Evolutionary conservation across 2,113 vertebrate genomes (phyloP), one percentile per base, ranked within the genome.

Genomic region (Callithrix jacchus): DNA sequence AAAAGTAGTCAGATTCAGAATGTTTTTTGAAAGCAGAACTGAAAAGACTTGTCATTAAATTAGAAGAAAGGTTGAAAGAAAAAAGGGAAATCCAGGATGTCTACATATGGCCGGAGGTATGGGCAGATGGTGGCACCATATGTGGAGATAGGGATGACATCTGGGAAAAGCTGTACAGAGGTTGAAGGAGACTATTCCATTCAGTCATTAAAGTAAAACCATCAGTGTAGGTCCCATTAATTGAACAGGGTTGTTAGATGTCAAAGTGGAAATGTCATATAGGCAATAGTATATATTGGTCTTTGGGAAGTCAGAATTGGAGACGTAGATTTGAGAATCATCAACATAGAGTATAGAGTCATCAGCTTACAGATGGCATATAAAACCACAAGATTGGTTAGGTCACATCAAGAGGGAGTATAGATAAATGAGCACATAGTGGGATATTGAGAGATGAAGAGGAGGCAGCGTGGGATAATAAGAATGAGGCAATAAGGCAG

Each of bases 151-250:
- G 25, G 13, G 49, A 74, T 45, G 40, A 25, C 40, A 20, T 56
- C 4, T 47, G 35, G 54, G 8, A 8, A 73, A 88, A 79, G 25
- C 37, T n/a, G 4, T 40, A 18, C 4, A n/a, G 52, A 73, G 6
- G 3, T 30, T 5, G 10, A 8, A 11, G 20, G 58, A 70, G 17
- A 54, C 47, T 12, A 64, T 80, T 58, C 17, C 21, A 0, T 93
- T 93, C 70, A 8, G 32, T 77, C 40, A 92, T 40, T 45, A 89
- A 91, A 93, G 25, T 88, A 54, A 76, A 74, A 74, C 76, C 45
- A 61, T 91, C 25, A 85, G 18, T 85, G 74, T 91, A 70, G 40
- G 25, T 74, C 40, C 20, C 35, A 21, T 87, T 71, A 81, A 87
- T 77, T 74, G 68, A 74, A 61, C 42, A 89, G 35, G 11, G 2